Conservation (phyloP, 30 jellyfish, hydroid and myxozoan genomes). For the Cassiopea xamachana region DNA sequence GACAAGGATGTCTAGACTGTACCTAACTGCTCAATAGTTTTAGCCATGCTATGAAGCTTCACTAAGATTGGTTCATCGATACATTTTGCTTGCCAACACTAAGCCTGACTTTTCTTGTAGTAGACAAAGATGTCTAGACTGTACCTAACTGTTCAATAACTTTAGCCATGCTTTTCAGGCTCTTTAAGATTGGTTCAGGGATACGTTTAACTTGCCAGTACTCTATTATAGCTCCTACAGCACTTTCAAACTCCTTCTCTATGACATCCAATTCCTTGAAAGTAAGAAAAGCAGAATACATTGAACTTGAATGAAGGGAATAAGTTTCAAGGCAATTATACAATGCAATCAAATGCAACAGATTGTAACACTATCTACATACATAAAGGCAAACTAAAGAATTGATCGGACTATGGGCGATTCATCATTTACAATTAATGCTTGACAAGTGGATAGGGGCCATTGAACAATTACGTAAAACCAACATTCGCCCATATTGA, state of each 20-base stretch:
- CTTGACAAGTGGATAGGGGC: no score
- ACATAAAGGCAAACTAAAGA: no score
- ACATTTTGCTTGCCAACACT: neutral
- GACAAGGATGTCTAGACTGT: neutral
- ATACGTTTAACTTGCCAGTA: neutral
- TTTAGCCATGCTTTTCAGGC: conserved; percentile 1
- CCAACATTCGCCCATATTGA: no score
- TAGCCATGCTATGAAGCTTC: neutral
- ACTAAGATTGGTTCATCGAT: conserved; percentile 1
- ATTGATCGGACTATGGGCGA: no score
- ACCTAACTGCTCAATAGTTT: neutral
- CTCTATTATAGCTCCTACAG: conserved; percentile 1
- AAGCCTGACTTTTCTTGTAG: neutral
- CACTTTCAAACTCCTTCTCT: conserved; percentile 8
- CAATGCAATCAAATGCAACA: no score
- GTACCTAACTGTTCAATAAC: neutral
- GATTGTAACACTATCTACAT: no score
- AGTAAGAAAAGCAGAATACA: neutral
- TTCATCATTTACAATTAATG: no score
- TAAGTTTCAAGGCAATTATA: no score
- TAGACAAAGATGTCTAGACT: neutral
- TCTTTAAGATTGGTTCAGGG: conserved; percentile 7
- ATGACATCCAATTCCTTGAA: neutral
- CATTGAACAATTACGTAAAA: no score
- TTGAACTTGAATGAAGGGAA: no score